A percentile compares a stretch with the other conserved stretches of the same genome.
These are phyloP conservation scores for Phania funesta DNA, from an alignment of 2,888 invertebrate genomes.

Conservation along the genomic window DNA sequence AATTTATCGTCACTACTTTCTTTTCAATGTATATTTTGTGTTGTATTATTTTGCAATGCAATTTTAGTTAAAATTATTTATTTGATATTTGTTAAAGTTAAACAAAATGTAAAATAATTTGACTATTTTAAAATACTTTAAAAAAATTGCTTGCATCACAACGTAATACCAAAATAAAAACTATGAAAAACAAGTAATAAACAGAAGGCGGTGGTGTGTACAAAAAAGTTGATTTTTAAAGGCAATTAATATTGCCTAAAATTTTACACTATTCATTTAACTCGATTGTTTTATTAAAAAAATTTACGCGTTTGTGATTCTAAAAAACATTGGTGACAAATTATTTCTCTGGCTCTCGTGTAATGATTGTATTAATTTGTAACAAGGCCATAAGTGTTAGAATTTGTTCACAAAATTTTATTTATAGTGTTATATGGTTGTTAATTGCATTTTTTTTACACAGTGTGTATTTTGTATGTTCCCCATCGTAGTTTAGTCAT, in stretches of 20 bases:
- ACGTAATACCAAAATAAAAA: slow-evolving; percentile 39
- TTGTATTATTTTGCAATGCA: slow-evolving; percentile 46
- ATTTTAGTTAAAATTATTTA: slow-evolving; percentile 30
- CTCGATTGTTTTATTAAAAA: background rate
- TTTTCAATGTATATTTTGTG: slow-evolving; percentile 55
- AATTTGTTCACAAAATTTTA: slow-evolving; percentile 21
- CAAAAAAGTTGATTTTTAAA: no score
- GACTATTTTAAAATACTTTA: background rate
- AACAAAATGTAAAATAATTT: slow-evolving; percentile 11
- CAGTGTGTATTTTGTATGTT: background rate
- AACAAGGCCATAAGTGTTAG: slow-evolving; percentile 59
- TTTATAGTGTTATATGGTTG: slow-evolving; percentile 26
- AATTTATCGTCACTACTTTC: slow-evolving; percentile 60
- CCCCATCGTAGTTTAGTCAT: background rate
- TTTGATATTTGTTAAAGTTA: slow-evolving; percentile 6
- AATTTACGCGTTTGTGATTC: background rate
- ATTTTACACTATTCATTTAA: no score
- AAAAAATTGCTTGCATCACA: slow-evolving; percentile 39
- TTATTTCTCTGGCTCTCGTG: background rate
- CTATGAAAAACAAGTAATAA: slow-evolving; percentile 19
- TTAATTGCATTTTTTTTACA: background rate
- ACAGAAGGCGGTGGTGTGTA: background rate
- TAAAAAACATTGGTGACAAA: slow-evolving; percentile 44
- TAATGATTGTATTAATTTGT: slow-evolving; percentile 38
- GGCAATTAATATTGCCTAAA: background rate